Conservation (phyloP, 2,888 invertebrate species). For the Isotomurus palustris region DNA sequence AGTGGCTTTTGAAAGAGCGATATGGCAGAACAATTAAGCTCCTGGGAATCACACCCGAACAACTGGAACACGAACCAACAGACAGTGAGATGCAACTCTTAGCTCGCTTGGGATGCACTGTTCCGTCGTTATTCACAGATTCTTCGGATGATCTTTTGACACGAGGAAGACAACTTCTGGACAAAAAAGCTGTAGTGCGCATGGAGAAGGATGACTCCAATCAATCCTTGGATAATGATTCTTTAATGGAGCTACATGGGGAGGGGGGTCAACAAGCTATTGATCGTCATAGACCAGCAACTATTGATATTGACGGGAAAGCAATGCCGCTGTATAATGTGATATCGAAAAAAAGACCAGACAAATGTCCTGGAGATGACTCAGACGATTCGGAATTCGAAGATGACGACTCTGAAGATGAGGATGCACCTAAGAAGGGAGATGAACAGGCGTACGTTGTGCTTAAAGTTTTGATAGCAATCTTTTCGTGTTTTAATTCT, state of each 20-base stretch:
- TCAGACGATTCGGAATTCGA: neutral
- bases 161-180: neutral
- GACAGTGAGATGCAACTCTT: slow-evolving; percentile 19
- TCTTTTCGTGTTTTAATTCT: too few species aligned
- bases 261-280: too few species aligned
- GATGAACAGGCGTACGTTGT: slow-evolving; percentile 19
- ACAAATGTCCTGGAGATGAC: neutral
- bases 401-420: neutral
- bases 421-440: slow-evolving; percentile 1
- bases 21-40: slow-evolving; percentile 15
- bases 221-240: neutral
- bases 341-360: neutral
- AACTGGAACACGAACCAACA: slow-evolving; percentile 13
- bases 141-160: neutral
- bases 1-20: slow-evolving; percentile 31
- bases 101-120: slow-evolving; percentile 22
- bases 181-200: neutral
- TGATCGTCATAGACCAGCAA: neutral
- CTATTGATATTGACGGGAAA: neutral
- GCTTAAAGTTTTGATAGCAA: neutral
- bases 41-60: slow-evolving; percentile 19
- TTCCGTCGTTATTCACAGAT: slow-evolving; percentile 1
- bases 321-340: neutral
- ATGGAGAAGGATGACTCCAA: neutral
- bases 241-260: neutral